Percentiles rank a stretch among this genome's conserved stretches.
These are phyloP conservation scores for Papilio glaucus DNA, from an alignment of 1,140 invertebrate species.

Conservation along the genomic window DNA sequence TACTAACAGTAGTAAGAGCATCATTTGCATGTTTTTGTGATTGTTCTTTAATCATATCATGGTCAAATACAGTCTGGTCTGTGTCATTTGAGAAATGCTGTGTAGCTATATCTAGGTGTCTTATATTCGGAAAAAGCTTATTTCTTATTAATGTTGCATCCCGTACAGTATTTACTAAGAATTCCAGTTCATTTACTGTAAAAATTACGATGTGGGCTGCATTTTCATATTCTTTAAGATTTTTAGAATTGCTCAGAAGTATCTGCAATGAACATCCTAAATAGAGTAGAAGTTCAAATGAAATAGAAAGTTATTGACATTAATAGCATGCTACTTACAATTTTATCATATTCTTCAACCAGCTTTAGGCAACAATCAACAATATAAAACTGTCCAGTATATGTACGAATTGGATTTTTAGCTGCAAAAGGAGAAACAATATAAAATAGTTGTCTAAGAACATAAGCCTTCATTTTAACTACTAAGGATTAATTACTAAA, in stretches of 20 bases:
- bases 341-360: slow-evolving; percentile 1
- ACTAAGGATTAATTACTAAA: too few relatives aligned
- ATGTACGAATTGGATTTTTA: background rate
- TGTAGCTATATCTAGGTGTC: background rate
- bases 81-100: background rate
- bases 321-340: background rate
- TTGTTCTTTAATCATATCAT: background rate
- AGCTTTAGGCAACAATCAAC: background rate
- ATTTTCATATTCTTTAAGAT: background rate
- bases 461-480: too few relatives aligned
- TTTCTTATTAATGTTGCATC: background rate
- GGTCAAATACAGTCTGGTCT: background rate
- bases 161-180: background rate
- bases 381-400: background rate
- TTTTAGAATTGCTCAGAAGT: background rate
- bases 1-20: background rate
- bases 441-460: background rate
- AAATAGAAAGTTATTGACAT: too few relatives aligned
- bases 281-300: too few relatives aligned
- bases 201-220: background rate
- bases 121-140: background rate
- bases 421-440: background rate
- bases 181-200: background rate
- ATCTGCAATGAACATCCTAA: background rate
- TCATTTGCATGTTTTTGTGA: background rate